A percentile compares a stretch with the other conserved stretches of the same genome.
Evolutionary conservation across 2,113 vertebrate genomes (phyloP).

Genomic region (Conger conger): DNA sequence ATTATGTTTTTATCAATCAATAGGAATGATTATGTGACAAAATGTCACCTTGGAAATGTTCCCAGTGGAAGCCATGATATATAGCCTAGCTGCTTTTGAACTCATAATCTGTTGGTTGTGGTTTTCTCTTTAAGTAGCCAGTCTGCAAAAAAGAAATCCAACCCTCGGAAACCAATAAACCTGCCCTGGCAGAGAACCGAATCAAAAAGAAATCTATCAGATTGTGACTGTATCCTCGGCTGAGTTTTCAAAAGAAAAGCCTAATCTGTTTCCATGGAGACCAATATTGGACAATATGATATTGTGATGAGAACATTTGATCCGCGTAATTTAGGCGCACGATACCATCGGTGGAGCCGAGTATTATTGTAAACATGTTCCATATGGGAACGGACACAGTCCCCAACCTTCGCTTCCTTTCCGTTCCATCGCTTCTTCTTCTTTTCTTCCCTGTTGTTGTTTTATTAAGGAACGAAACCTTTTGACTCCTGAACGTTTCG

Average conservation of each 20-base stretch:
- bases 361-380: slow-evolving; percentile 59
- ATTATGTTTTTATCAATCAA: slow-evolving; percentile 1
- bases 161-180: background rate
- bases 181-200: background rate
- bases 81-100: background rate
- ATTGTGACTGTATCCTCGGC: background rate
- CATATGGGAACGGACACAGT: slow-evolving; percentile 50
- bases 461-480: slow-evolving; percentile 52
- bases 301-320: slow-evolving; percentile 44
- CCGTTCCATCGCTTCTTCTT: slow-evolving; percentile 23
- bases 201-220: background rate
- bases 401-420: slow-evolving; percentile 34
- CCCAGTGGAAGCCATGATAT: background rate
- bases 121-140: background rate
- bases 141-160: background rate
- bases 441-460: slow-evolving; percentile 42
- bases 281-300: slow-evolving; percentile 5
- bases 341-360: slow-evolving; percentile 51
- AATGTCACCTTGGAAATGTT: background rate
- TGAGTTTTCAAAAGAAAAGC: background rate
- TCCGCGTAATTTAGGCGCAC: slow-evolving; percentile 44
- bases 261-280: slow-evolving; percentile 26
- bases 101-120: background rate
- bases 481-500: slow-evolving; percentile 30
- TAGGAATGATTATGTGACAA: background rate